Evolutionary conservation across 2,888 invertebrate genomes (phyloP).

Genomic region (Lutraria lutraria): DNA sequence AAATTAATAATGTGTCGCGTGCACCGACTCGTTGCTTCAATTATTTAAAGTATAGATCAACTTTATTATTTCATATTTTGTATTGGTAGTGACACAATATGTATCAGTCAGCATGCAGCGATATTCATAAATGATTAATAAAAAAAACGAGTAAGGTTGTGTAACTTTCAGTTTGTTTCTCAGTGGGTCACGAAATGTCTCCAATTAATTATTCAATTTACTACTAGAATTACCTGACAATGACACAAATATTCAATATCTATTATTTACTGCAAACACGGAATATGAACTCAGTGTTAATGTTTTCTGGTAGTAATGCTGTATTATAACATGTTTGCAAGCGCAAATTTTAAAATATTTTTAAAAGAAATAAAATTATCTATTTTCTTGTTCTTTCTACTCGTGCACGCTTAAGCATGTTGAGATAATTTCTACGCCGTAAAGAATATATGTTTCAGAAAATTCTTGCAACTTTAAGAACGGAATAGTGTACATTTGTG

Average conservation of each 20-base stretch:
- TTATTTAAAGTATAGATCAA: background rate
- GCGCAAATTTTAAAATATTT: too few relatives aligned
- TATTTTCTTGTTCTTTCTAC: too few relatives aligned
- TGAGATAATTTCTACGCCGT: too few relatives aligned
- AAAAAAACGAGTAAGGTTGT: background rate
- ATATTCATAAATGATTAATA: background rate
- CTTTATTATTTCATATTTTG: background rate
- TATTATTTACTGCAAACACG: background rate
- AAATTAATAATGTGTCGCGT: background rate
- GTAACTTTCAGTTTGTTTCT: background rate
- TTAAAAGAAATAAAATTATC: too few relatives aligned
- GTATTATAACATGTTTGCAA: background rate
- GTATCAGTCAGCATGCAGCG: background rate
- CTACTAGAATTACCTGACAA: background rate
- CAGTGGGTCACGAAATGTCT: background rate
- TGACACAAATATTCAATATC: constrained; percentile 8
- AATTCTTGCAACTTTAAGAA: too few relatives aligned
- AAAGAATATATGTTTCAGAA: too few relatives aligned
- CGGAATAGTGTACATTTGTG: too few relatives aligned
- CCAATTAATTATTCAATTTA: background rate
- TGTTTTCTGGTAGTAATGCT: background rate
- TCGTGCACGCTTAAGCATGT: too few relatives aligned
- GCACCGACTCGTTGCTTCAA: background rate
- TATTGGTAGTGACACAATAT: background rate
- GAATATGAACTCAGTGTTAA: background rate